Base-by-base conservation (phyloP, 2,888 invertebrate species). In the Asteroscopus sphinx region DNA sequence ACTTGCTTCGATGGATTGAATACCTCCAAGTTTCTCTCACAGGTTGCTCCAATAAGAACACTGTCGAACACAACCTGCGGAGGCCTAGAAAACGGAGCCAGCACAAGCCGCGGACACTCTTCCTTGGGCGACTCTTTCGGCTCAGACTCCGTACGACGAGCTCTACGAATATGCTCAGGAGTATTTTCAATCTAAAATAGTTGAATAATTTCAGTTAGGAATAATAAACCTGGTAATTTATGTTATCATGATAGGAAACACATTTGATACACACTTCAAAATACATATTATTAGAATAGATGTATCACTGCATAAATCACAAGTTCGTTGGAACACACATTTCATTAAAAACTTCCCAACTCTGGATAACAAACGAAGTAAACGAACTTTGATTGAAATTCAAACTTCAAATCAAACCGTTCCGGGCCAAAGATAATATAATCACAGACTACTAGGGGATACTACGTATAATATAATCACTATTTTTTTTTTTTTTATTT, bases 61-160 rank as follows among this genome's bases (percentile, higher is more conserved):
- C 96, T 94, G 65, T 96, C 96, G 77, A 96, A 96, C n/a, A 95
- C 92, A 13, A 96, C 94, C 89, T 95, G 96, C 2, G 96, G 95
- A 71, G 95, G 95, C 52, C 94, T 89, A n/a, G 95, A 94, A 87
- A 97, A 97, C 1, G 96, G 96, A 9, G 96, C 96, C 74, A 96
- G 90, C 39, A 95, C 85, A 11, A 96, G 92, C 39, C 93, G 85
- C 26, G 95, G 92, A 16, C 88, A 83, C 82, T 95, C 94, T 68
- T 95, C 94, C 51, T 88, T 87, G 1, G 91, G 88, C 9, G 81
- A 79, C 21, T 80, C 80, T 33, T 85, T 81, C 7, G 77, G 67
- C 0, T 74, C 84, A 75, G 87, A 70, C 86, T 91, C 73, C 66
- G 84, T 59, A 71, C 87, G 86, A 73, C 95, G 75, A 68, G 85